Conservation (phyloP, 2,797 vertebrate species). For the Sciurus carolinensis region DNA sequence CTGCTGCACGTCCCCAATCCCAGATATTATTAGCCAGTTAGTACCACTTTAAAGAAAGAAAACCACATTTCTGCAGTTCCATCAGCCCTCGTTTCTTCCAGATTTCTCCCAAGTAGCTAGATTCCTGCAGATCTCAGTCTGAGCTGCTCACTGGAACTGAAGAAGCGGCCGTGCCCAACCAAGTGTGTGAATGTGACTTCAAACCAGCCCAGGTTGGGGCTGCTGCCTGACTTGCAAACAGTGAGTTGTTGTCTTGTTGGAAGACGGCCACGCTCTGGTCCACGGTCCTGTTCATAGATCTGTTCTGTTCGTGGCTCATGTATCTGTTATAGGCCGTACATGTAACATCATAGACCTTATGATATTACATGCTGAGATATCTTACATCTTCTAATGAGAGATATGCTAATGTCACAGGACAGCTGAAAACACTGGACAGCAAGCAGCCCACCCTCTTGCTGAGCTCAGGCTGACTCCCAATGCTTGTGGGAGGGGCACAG, state of each 20-base stretch:
- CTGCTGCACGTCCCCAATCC: background rate
- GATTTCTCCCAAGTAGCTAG: conserved; percentile 19
- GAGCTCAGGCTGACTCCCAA: background rate
- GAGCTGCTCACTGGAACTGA: background rate
- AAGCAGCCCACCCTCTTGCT: background rate
- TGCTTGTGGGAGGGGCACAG: too few species aligned
- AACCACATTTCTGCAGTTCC: background rate
- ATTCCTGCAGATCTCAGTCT: background rate
- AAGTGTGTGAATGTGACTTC: background rate
- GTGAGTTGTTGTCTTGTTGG: background rate
- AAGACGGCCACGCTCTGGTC: background rate
- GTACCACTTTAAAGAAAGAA: conserved; percentile 18
- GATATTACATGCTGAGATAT: background rate
- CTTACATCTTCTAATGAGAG: background rate
- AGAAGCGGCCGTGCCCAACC: background rate
- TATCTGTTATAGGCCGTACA: background rate
- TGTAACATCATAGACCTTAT: background rate
- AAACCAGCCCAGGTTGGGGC: too few species aligned
- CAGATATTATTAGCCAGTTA: conserved; percentile 55
- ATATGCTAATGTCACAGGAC: background rate
- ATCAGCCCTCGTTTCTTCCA: background rate
- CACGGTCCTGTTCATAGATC: background rate
- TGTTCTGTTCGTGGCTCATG: background rate
- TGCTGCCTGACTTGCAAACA: background rate
- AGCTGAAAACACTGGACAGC: background rate